Base-by-base conservation (phyloP, 2,797 vertebrate species). In the Perodicticus potto region DNA sequence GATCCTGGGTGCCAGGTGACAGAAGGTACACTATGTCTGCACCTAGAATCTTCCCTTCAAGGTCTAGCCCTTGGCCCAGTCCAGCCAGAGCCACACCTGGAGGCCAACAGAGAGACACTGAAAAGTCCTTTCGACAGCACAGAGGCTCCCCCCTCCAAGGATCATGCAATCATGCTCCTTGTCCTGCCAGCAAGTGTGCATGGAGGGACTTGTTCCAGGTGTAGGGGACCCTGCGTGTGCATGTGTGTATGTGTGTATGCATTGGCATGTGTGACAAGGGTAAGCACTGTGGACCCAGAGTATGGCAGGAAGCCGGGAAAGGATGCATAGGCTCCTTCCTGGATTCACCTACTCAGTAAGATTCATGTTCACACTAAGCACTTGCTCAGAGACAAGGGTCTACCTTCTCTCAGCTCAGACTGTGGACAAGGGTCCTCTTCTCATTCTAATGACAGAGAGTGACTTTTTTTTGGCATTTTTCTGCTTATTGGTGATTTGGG, bases 1-100 rank as follows among this genome's bases (percentile, higher is more conserved):
- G 29, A 74, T 16, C 65, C 32, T n/a, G 65, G 65, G 32, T 67
- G 16, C 65, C 32, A 0, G 0, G n/a, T 0, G 0, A 2, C 0
- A 23, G 10, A 4, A 72, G 43, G 23, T 2, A 4, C 25, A 1
- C 10, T 45, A 55, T 4, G 1, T 37, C 29, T 27, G 12, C 5
- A 29, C 34, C 34, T n/a, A 37, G 37, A 45, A 49, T 32, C 70
- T 59, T 85, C 34, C 34, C 63, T 45, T 16, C 25, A 85, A 86
- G 55, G 57, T 69, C 17, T 0, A 43, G 45, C 27, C 3, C 65
- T n/a, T 32, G 57, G 43, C 7, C n/a, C 34, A 91, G 49, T 23
- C 3, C 14, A 1, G 13, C 53, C 7, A 11, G 87, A 43, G 40
- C 27, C 2, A 13, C 34, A 4, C 19, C 78, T 45, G 70, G 63